Conservation (phyloP, 2,113 vertebrate species). For the Gymnocephalus cernua region DNA sequence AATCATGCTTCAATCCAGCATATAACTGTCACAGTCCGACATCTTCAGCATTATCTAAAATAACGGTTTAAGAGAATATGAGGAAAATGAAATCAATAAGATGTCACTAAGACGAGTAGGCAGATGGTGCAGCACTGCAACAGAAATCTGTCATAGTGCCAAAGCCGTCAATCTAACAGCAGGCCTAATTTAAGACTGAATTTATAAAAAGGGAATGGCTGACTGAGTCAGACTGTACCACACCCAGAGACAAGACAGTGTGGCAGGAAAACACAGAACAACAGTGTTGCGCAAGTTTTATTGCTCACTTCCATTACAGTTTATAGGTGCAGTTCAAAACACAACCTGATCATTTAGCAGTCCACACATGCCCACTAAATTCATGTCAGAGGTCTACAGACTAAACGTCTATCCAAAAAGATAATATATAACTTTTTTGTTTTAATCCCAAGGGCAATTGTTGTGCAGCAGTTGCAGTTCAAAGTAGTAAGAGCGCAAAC, state of each 20-base stretch:
- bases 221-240: constrained; percentile 20
- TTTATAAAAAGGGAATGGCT: constrained; percentile 1
- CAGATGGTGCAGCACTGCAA: constrained; percentile 59
- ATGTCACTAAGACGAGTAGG: constrained; percentile 35
- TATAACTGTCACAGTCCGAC: not conserved
- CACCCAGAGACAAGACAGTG: constrained; percentile 33
- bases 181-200: constrained; percentile 47
- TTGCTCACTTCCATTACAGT: not conserved
- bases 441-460: not conserved
- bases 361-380: not conserved
- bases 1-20: not conserved
- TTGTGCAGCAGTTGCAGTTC: not conserved
- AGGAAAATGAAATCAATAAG: constrained; percentile 35
- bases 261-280: constrained; percentile 13
- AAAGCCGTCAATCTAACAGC: constrained; percentile 47
- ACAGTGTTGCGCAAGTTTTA: not conserved
- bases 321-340: not conserved
- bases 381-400: not conserved
- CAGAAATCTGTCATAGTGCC: constrained; percentile 44
- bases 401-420: not conserved
- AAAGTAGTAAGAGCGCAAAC: not conserved
- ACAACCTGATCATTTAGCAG: not conserved
- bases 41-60: constrained; percentile 12
- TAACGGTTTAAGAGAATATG: constrained; percentile 19
- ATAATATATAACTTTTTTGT: not conserved